A percentile compares a stretch with the other conserved stretches of the same genome.
phyloP scores from a whole-genome alignment of 2,113 vertebrate genomes.

The Anoplopoma fimbria region DNA sequence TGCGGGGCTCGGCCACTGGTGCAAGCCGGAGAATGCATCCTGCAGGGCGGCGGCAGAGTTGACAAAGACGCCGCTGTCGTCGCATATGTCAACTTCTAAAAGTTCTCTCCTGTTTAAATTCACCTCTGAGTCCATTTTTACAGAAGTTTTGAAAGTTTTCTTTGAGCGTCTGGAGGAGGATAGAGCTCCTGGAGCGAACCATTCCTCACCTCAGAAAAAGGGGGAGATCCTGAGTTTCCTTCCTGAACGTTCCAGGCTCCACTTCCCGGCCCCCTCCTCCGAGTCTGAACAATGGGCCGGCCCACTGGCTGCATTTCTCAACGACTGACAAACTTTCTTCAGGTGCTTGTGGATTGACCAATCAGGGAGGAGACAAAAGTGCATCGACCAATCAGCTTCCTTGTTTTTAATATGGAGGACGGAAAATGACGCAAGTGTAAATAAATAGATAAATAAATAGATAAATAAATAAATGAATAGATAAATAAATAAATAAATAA shows the following conservation, averaged over 20 bases:
- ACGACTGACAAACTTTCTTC: constrained; percentile 57
- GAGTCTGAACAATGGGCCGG: constrained; percentile 55
- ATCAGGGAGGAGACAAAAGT: constrained; percentile 48
- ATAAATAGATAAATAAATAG: no score
- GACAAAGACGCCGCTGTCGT: constrained; percentile 77
- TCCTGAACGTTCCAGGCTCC: constrained; percentile 46
- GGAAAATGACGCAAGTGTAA: no score
- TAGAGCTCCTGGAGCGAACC: constrained; percentile 78
- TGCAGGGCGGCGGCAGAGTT: constrained; percentile 52
- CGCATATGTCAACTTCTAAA: constrained; percentile 83
- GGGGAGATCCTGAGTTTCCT: constrained; percentile 54
- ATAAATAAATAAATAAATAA: no score
- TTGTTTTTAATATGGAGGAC: no score
- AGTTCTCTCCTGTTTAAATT: constrained; percentile 68
- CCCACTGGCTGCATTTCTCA: constrained; percentile 59
- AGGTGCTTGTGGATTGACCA: constrained; percentile 56
- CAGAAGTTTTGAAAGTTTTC: constrained; percentile 44
- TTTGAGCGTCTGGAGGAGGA: constrained; percentile 54
- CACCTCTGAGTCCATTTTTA: constrained; percentile 71
- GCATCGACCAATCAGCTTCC: constrained; percentile 47
- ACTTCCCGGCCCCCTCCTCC: constrained; percentile 21
- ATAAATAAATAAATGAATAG: no score
- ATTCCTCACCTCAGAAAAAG: constrained; percentile 48
- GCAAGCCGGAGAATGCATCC: constrained; percentile 73
- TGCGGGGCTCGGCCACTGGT: constrained; percentile 67